Conservation (phyloP, 2,113 vertebrate genomes). For the Pedetes capensis region DNA sequence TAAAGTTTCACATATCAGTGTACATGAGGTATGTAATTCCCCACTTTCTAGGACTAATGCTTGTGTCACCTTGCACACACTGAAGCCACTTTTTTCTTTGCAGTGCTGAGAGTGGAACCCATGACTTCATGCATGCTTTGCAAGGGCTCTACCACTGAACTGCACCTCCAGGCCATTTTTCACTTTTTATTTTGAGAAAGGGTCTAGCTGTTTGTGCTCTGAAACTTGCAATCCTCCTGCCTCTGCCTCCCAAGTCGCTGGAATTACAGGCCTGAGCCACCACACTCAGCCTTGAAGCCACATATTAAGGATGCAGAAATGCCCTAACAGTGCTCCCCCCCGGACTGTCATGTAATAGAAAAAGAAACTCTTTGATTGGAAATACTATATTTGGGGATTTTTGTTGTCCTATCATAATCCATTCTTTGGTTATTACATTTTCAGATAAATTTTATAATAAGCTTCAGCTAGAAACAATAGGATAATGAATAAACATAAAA, state of each 20-base stretch:
- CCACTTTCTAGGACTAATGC: conserved; percentile 13
- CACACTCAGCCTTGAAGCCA: too few relatives aligned
- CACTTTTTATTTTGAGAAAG: too few relatives aligned
- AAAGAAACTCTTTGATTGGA: conserved; percentile 7
- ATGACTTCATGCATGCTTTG: too few relatives aligned
- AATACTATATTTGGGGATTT: neutral
- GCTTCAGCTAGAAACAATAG: neutral
- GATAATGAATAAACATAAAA: conserved; percentile 28
- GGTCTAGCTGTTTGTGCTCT: too few relatives aligned
- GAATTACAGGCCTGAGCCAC: too few relatives aligned
- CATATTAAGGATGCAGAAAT: neutral
- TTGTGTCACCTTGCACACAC: neutral
- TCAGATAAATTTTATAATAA: neutral
- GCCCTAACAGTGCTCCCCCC: neutral
- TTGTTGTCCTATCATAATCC: neutral
- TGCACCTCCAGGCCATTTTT: too few relatives aligned
- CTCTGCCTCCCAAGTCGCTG: too few relatives aligned
- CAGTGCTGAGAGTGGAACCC: too few relatives aligned
- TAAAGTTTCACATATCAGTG: neutral
- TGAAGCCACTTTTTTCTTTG: too few relatives aligned
- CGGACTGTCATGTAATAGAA: neutral
- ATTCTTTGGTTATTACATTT: conserved; percentile 14
- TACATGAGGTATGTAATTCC: neutral
- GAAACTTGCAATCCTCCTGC: too few relatives aligned
- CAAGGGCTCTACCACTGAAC: too few relatives aligned